phyloP scores from a whole-genome alignment of 2,888 invertebrate species.

The Heteromurus nitidus region DNA sequence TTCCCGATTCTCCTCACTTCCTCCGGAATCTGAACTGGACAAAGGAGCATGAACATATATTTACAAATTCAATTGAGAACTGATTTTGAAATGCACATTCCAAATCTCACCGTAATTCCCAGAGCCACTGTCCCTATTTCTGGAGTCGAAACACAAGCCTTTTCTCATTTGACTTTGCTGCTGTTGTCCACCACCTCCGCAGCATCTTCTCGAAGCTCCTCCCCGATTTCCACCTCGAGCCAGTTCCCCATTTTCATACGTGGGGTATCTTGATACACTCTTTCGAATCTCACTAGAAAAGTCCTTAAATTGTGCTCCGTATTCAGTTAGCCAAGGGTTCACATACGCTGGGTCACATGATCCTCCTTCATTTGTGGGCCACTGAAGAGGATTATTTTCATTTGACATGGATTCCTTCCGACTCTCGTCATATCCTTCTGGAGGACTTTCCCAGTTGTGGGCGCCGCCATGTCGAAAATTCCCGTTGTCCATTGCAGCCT shows the following conservation, averaged over 20 bases:
- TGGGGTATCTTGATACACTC: not conserved
- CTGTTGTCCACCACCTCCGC: slow-evolving; percentile 30
- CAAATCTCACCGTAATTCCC: slow-evolving; percentile 18
- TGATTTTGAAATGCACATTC: not conserved
- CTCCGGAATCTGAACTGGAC: slow-evolving; percentile 36
- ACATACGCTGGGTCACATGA: not conserved
- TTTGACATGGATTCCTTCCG: not conserved
- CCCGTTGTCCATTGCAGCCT: too few relatives aligned
- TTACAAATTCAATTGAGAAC: not conserved
- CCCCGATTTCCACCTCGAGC: not conserved
- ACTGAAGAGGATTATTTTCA: not conserved
- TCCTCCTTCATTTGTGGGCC: not conserved
- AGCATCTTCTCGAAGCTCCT: not conserved
- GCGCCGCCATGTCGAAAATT: not conserved
- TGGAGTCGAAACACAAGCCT: not conserved
- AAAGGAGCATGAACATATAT: not conserved
- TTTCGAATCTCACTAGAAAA: slow-evolving; percentile 1
- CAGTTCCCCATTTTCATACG: slow-evolving; percentile 8
- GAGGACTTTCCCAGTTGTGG: slow-evolving; percentile 14
- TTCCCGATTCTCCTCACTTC: not conserved
- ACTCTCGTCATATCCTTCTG: slow-evolving; percentile 1
- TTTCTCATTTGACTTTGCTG: not conserved
- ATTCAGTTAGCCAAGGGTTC: slow-evolving; percentile 8
- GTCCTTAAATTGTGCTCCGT: slow-evolving; percentile 1
- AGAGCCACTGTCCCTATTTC: not conserved